Evolutionary conservation across 2,113 vertebrate genomes (phyloP), one percentile per base, ranked within the genome.

Genomic region (Pelmatolapia mariae): DNA sequence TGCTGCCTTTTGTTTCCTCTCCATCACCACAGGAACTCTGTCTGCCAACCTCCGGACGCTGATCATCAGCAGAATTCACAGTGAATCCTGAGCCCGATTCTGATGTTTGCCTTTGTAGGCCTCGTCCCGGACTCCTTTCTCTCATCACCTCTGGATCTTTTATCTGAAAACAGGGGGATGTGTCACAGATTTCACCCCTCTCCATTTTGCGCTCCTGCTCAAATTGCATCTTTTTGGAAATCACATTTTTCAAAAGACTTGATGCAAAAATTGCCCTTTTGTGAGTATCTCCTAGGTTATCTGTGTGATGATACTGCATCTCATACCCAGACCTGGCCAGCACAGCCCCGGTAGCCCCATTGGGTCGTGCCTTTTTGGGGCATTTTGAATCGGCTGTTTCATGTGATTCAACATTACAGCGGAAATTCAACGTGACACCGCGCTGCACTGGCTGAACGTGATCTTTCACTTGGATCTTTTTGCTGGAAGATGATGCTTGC

Each of bases 171-270:
- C 87, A 66, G 40, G 91, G 91, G 26, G 94, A 92, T 4, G 93
- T 94, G 84, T 97, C 97, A 0, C 86, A 91, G 40, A 97, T 96
- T 87, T 98, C 97, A 0, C 98, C 98, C 52, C 98, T 95, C 91
- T 99, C 98, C 98, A 99, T 97, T 92, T 97, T 98, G 80, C 98
- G 96, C 93, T 99, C 98, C 18, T 98, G 97, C 54, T 99, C 98
- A 86, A 97, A 96, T 91, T 97, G 98, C 98, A 99, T 99, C 93
- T 99, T 99, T 95, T 99, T 99, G 80, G 98, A 99, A 94, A 99
- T 99, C 1, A 99, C 97, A 38, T 98, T 99, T 95, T 98, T 97
- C 83, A 99, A 96, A 29, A 99, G 96, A 82, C 98, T 99, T 7
- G 98, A 99, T 4, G 98, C 98, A 81, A 98, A 98, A 52, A 95